These are phyloP conservation scores for Uloborus diversus DNA, from an alignment of 1,140 invertebrate genomes.

Conservation along the genomic window DNA sequence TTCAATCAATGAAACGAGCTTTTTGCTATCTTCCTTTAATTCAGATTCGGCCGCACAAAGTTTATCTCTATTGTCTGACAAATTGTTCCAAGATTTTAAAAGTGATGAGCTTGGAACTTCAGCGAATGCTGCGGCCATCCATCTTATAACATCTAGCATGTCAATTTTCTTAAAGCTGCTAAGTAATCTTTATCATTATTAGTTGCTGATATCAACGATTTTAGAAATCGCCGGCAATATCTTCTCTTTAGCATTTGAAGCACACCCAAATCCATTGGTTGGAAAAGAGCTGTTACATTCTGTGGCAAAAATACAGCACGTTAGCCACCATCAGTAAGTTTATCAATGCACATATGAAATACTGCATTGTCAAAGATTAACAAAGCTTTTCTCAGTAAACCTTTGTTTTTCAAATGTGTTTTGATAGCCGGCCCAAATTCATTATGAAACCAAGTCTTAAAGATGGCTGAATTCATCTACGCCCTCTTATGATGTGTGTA, in stretches of 20 bases:
- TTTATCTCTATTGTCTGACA: background rate
- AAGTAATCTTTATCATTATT: background rate
- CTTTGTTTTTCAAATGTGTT: constrained; percentile 13
- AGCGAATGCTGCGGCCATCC: background rate
- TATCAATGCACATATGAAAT: background rate
- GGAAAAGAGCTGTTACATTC: background rate
- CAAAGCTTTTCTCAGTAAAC: background rate
- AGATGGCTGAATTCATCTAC: background rate
- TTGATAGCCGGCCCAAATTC: background rate
- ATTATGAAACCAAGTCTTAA: background rate
- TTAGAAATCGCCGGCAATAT: background rate
- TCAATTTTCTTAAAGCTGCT: constrained; percentile 1
- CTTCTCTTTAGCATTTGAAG: background rate
- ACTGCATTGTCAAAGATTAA: constrained; percentile 10
- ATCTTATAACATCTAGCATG: background rate
- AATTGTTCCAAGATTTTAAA: background rate
- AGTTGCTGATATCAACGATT: background rate
- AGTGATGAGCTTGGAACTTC: background rate
- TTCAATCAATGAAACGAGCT: background rate
- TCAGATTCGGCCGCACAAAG: constrained; percentile 4
- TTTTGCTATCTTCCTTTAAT: background rate
- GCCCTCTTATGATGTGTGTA: constrained; percentile 7
- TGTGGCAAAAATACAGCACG: background rate
- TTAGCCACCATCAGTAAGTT: background rate
- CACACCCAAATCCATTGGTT: background rate